Conservation (phyloP, 2,113 vertebrate species). For the Nothocercus nigrocapillus region DNA sequence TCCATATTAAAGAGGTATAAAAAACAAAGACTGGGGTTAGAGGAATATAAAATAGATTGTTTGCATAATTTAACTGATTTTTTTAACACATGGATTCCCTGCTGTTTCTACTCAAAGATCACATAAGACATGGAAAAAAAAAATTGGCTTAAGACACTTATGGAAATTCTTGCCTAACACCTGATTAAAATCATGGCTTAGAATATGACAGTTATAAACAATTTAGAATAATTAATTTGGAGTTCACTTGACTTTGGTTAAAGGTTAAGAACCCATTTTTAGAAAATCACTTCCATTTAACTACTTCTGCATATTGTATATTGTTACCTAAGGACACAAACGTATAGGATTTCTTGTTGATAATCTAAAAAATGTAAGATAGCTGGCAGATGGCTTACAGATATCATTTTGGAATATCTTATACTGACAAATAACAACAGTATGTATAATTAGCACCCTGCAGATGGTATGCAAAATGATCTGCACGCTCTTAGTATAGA, state of each 20-base stretch:
- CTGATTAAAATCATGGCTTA: neutral
- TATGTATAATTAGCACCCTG: constrained; percentile 75
- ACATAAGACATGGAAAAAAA: neutral
- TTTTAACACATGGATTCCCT: constrained; percentile 13
- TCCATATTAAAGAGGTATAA: constrained; percentile 28
- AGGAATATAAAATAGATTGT: constrained; percentile 33
- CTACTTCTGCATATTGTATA: neutral
- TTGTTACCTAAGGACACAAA: constrained; percentile 40
- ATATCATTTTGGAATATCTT: constrained; percentile 79
- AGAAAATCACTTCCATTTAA: constrained; percentile 45
- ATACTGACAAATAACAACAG: constrained; percentile 74
- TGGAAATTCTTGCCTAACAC: constrained; percentile 10
- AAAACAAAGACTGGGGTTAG: neutral
- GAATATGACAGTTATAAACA: constrained; percentile 39
- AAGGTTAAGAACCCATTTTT: constrained; percentile 43
- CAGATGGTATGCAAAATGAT: constrained; percentile 72
- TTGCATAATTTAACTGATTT: constrained; percentile 50
- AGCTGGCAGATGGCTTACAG: constrained; percentile 76
- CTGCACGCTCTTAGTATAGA: constrained; percentile 54
- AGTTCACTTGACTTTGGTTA: constrained; percentile 5
- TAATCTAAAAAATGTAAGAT: constrained; percentile 72
- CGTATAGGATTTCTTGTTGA: constrained; percentile 36
- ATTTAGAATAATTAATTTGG: constrained; percentile 48
- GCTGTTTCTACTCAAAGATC: constrained; percentile 22
- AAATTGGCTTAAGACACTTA: neutral